phyloP scores from a whole-genome alignment of 2,113 vertebrate species.

The Hemiscyllium ocellatum region DNA sequence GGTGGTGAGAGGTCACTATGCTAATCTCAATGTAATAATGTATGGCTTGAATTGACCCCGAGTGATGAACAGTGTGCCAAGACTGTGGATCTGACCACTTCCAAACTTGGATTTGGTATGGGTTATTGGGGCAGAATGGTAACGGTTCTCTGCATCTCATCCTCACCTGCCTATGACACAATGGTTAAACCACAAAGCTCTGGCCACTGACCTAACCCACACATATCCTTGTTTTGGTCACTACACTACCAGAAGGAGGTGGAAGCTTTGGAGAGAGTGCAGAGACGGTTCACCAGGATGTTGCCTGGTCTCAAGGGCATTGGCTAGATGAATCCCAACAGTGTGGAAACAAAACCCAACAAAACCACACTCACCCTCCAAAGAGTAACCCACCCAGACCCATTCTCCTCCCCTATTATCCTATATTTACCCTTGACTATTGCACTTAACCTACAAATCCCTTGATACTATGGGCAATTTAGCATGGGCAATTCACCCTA shows the following conservation, averaged over 20 bases:
- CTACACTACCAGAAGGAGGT: too few species aligned
- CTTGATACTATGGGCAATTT: neutral
- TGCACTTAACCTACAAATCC: too few species aligned
- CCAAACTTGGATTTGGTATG: neutral
- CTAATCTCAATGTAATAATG: neutral
- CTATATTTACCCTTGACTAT: too few species aligned
- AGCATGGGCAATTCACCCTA: neutral
- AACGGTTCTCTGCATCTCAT: neutral
- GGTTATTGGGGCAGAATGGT: neutral
- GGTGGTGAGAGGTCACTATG: neutral
- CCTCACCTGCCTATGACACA: neutral
- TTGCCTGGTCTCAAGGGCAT: too few species aligned
- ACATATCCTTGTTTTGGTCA: neutral
- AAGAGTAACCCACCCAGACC: too few species aligned
- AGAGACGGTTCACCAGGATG: too few species aligned
- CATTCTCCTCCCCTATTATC: too few species aligned
- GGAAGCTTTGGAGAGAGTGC: too few species aligned
- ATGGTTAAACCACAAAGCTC: neutral
- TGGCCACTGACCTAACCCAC: neutral
- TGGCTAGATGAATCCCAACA: too few species aligned
- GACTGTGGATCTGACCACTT: neutral
- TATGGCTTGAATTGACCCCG: neutral
- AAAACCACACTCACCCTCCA: too few species aligned
- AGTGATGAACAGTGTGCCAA: neutral
- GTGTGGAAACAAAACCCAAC: too few species aligned